phyloP scores from a whole-genome alignment of 1,140 invertebrate species.

The Achroia grisella region DNA sequence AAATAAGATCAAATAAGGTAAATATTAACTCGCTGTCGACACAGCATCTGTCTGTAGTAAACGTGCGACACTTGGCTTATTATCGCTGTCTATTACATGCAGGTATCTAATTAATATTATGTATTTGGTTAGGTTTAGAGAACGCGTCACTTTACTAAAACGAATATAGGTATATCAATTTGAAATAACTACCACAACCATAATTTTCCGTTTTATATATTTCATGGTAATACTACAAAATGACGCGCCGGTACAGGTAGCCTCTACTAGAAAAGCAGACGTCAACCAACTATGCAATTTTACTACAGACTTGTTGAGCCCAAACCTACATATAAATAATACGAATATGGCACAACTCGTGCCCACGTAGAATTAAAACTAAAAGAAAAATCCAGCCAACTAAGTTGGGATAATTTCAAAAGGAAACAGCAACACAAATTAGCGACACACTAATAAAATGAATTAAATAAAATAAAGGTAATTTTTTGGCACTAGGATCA shows the following conservation, averaged over 20 bases:
- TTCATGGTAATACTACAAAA: constrained; percentile 54
- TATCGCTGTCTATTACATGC: constrained; percentile 2
- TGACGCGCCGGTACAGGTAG: constrained; percentile 28
- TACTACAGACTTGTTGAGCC: constrained; percentile 15
- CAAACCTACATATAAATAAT: constrained; percentile 10
- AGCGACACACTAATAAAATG: constrained; percentile 33
- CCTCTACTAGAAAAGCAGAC: constrained; percentile 19
- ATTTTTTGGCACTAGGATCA: constrained; percentile 27
- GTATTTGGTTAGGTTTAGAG: constrained; percentile 23
- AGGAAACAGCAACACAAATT: constrained; percentile 34
- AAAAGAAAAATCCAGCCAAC: constrained; percentile 56
- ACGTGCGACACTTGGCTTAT: constrained; percentile 19
- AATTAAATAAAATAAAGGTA: constrained; percentile 12
- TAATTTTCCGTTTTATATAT: constrained; percentile 60
- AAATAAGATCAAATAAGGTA: constrained; percentile 52
- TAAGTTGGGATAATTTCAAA: constrained; percentile 53
- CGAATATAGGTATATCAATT: constrained; percentile 65
- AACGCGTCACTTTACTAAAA: constrained; percentile 48
- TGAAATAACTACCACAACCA: constrained; percentile 71
- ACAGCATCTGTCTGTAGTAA: constrained; percentile 19
- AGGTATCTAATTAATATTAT: constrained; percentile 7
- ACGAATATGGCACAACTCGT: constrained; percentile 28
- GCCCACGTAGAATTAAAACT: constrained; percentile 21
- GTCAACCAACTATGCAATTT: constrained; percentile 21
- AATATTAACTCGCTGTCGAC: constrained; percentile 24